phyloP scores from a whole-genome alignment of 2,113 vertebrate genomes.

The Platycercus adscitus region DNA sequence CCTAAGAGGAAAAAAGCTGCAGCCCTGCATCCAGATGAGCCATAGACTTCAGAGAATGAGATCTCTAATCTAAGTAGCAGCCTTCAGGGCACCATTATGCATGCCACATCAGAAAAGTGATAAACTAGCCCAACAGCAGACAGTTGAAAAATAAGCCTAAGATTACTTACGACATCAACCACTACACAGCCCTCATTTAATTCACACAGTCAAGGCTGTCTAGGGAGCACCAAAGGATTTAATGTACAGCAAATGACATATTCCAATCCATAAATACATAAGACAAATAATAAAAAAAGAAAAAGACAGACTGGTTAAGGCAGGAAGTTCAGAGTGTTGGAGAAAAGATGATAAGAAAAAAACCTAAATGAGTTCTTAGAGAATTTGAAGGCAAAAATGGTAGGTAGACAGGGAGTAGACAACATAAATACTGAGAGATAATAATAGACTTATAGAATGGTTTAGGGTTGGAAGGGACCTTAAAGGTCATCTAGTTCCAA shows the following conservation, averaged over 20 bases:
- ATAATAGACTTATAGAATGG: neutral
- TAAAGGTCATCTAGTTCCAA: neutral
- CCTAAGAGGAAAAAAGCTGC: neutral
- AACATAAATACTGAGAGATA: neutral
- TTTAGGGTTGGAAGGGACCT: neutral
- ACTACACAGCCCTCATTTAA: constrained; percentile 10
- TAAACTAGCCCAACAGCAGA: neutral
- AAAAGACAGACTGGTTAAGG: neutral
- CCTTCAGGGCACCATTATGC: neutral
- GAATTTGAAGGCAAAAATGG: neutral
- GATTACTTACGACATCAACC: neutral
- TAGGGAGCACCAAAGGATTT: constrained; percentile 30
- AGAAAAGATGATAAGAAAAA: neutral
- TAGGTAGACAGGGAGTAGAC: neutral
- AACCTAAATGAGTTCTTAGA: neutral
- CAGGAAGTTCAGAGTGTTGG: neutral
- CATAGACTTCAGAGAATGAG: neutral
- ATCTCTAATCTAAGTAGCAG: neutral
- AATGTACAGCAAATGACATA: constrained; percentile 18
- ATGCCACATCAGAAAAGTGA: neutral
- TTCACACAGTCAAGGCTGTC: neutral
- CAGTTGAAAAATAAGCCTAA: neutral
- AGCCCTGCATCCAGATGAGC: neutral
- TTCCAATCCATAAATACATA: constrained; percentile 15
- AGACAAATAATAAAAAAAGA: neutral